Percentiles rank a stretch among this genome's conserved stretches.
Evolutionary conservation across 1,140 invertebrate genomes (phyloP).

Genomic region (Saccostrea echinata): DNA sequence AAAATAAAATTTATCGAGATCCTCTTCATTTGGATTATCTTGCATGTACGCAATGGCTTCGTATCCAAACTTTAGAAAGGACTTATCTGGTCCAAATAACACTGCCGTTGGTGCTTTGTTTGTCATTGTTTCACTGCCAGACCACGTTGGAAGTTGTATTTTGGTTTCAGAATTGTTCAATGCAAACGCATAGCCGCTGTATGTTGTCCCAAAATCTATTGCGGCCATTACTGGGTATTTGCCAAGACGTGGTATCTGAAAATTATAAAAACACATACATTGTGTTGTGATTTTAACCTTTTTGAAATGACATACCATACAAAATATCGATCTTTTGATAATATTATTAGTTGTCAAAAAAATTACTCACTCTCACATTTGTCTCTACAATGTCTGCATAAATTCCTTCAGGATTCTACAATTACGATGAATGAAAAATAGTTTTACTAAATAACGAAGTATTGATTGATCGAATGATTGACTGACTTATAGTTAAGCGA

Average conservation of each 20-base stretch:
- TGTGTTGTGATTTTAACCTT: background rate
- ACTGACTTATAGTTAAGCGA: too few species aligned
- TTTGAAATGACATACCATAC: background rate
- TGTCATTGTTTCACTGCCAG: background rate
- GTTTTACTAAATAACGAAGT: background rate
- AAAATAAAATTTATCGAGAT: constrained; percentile 33
- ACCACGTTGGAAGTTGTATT: background rate
- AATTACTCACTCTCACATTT: background rate
- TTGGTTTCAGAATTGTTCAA: background rate
- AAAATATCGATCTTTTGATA: background rate
- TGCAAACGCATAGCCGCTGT: constrained; percentile 8
- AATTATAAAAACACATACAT: background rate
- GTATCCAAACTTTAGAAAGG: constrained; percentile 40
- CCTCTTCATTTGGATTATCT: background rate
- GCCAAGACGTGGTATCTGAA: background rate
- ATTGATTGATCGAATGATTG: background rate
- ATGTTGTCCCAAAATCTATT: constrained; percentile 48
- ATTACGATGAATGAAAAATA: background rate
- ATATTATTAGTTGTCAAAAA: background rate
- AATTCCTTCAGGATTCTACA: background rate
- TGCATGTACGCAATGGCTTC: constrained; percentile 6
- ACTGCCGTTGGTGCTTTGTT: constrained; percentile 34
- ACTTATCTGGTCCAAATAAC: constrained; percentile 21
- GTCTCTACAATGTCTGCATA: background rate
- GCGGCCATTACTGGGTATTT: background rate